These are phyloP conservation scores for Zootermopsis nevadensis DNA, from an alignment of 2,888 invertebrate genomes.

Conservation along the genomic window DNA sequence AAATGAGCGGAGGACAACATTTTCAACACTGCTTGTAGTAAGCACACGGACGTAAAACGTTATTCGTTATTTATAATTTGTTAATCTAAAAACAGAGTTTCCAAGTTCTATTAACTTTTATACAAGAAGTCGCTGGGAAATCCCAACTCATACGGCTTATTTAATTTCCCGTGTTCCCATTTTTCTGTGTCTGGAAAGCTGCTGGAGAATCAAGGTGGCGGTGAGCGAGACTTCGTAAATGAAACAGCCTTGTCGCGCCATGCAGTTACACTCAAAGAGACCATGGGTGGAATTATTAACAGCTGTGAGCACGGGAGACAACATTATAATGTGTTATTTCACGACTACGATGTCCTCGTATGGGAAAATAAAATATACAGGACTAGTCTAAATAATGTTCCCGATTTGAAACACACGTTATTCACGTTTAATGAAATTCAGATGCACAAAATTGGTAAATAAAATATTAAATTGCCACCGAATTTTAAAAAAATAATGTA, in stretches of 20 bases:
- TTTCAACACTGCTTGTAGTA: too few species aligned
- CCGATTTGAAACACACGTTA: too few species aligned
- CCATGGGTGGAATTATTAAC: conserved; percentile 35
- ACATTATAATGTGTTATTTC: not conserved
- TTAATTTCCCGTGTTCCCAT: not conserved
- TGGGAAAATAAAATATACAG: not conserved
- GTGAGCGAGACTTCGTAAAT: not conserved
- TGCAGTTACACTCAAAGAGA: not conserved
- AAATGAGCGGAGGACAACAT: too few species aligned
- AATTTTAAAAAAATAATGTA: not conserved
- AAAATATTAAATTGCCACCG: not conserved
- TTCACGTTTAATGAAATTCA: not conserved
- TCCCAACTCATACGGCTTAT: not conserved
- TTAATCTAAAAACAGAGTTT: not conserved
- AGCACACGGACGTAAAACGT: too few species aligned
- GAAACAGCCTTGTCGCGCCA: not conserved
- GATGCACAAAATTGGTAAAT: not conserved
- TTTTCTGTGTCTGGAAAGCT: not conserved
- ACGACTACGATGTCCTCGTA: not conserved
- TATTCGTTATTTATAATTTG: too few species aligned
- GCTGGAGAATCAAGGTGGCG: not conserved
- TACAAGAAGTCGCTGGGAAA: not conserved
- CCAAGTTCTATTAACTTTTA: not conserved
- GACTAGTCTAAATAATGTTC: too few species aligned
- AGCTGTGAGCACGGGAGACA: conserved; percentile 12